These are phyloP conservation scores for Caenorhabditis macrosperma DNA, from an alignment of 2,888 invertebrate species.

Conservation along the genomic window DNA sequence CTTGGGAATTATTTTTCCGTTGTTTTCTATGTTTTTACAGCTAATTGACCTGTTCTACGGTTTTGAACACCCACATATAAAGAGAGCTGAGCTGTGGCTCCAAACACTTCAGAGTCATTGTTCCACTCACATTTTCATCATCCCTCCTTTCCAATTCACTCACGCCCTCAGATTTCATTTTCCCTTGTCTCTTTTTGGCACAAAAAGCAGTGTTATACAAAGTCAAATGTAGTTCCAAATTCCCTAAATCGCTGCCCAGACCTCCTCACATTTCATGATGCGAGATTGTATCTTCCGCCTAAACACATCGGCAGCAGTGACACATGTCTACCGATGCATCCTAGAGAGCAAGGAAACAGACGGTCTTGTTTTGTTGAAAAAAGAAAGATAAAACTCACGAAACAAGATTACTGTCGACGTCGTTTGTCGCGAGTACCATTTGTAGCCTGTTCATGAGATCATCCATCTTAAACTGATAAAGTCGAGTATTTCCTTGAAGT, in stretches of 20 bases:
- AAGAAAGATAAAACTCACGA: slow-evolving; percentile 14
- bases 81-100: neutral
- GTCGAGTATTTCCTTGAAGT: neutral
- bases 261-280: slow-evolving; percentile 1
- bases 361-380: too few relatives aligned
- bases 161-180: too few relatives aligned
- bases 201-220: too few relatives aligned
- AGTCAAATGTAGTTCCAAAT: too few relatives aligned
- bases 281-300: neutral
- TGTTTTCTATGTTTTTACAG: slow-evolving; percentile 18
- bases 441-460: slow-evolving; percentile 43
- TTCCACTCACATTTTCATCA: neutral
- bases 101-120: neutral
- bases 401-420: slow-evolving; percentile 7
- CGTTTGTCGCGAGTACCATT: slow-evolving; percentile 13
- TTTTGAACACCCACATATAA: slow-evolving; percentile 22
- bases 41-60: slow-evolving; percentile 12
- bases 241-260: too few relatives aligned
- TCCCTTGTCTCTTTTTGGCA: too few relatives aligned
- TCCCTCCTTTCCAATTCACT: too few relatives aligned
- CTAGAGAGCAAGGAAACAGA: too few relatives aligned
- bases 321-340: too few relatives aligned
- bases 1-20: slow-evolving; percentile 10
- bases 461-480: slow-evolving; percentile 33
- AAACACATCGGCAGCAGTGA: too few relatives aligned